Percentiles rank a stretch among this genome's conserved stretches.
These are phyloP conservation scores for Hapalemur alaotrensis DNA, from an alignment of 2,797 vertebrate species.

Conservation along the genomic window DNA sequence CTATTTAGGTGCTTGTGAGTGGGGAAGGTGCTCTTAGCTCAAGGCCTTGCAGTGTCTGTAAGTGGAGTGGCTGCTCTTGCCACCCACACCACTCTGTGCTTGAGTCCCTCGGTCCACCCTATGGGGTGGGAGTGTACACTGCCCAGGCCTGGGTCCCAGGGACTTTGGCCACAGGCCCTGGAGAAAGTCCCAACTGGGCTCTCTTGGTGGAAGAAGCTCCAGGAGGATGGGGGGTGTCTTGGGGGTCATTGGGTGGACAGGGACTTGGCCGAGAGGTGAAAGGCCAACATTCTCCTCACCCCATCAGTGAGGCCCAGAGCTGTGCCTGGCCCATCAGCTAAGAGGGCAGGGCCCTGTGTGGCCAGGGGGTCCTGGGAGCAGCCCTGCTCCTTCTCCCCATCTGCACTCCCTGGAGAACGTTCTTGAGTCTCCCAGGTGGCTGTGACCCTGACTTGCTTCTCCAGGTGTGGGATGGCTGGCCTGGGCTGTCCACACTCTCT, in stretches of 20 bases:
- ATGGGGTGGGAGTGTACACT: neutral
- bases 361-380: neutral
- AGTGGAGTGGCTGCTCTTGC: neutral
- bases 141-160: neutral
- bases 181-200: neutral
- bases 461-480: neutral
- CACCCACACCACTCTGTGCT: neutral
- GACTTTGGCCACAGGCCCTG: neutral
- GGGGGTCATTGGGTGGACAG: neutral
- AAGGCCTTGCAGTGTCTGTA: neutral
- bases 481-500: neutral
- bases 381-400: neutral
- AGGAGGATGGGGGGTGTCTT: neutral
- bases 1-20: neutral
- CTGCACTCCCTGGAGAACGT: neutral
- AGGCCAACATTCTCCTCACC: neutral
- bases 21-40: neutral
- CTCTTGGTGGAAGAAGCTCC: neutral
- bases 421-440: neutral
- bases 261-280: neutral
- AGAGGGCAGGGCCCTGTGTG: too few relatives aligned
- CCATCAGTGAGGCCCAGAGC: neutral
- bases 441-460: neutral
- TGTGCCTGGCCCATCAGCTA: neutral
- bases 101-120: rapidly evolving